Base-by-base conservation (phyloP, 2,888 invertebrate genomes). In the Drosophila neonasuta region DNA sequence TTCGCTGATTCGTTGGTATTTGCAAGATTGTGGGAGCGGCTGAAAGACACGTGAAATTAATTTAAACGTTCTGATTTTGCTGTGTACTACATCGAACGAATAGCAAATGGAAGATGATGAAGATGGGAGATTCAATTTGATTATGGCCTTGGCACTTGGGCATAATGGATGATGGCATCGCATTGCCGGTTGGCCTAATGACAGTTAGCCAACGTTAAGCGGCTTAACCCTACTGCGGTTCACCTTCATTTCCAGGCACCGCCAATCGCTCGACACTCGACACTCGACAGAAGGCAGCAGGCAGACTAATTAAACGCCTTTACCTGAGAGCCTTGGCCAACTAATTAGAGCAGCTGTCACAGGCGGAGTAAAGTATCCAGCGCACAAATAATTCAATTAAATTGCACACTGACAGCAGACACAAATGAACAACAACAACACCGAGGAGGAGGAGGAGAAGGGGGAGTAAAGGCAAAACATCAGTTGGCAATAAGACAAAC, bases 371-470 rank as follows among this genome's bases (percentile, higher is more conserved):
- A 60, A 71, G 74, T 62, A 67, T 64, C 60, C 66, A 58, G 59
- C 64, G 57, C 65, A 52, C 82, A 75, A 79, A 81, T 82, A 85
- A 82, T 82, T 82, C 87, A 82, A 82, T 82, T 82, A 82, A 87
- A 79, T 66, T 75, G 79, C 67, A 68, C 55, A 71, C 63, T 56
- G 83, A 51, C 55, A 61, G 50, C 58, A 67, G 55, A 62, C 42
- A 45, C 51, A 66, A 66, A 51, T 24, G 24, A 61, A 45, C 36
- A 61, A 57, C 52, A 61, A 45, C 32, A 61, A 17, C 24, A 24
- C 4, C 24, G 24, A 24, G 6, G 24, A 24, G 6, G 24, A 1
- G 24, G 24, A 1, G 24, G 8, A 10, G 13, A 8, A n/a, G 7
- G 20, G n/a, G 11, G 9, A 29, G 7, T 7, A 32, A n/a, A 30